These are phyloP conservation scores for Drosophila incognita DNA, from an alignment of 2,888 invertebrate species.

Conservation along the genomic window DNA sequence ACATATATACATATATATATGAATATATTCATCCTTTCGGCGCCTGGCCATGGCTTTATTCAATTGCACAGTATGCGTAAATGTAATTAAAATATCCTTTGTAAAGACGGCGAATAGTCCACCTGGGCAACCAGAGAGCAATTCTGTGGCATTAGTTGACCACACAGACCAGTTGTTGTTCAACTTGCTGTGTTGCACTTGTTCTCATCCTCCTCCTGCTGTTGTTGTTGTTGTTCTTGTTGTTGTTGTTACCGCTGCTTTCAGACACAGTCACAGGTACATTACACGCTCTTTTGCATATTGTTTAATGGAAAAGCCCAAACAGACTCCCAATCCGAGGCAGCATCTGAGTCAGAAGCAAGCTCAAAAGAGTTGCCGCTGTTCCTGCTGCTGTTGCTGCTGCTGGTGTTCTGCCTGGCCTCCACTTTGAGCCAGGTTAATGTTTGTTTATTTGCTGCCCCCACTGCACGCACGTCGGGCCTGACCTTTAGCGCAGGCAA, in stretches of 20 bases:
- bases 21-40: background rate
- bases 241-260: conserved; percentile 22
- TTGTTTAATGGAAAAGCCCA: conserved; percentile 61
- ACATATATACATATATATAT: background rate
- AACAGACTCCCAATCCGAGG: conserved; percentile 28
- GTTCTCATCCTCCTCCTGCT: background rate
- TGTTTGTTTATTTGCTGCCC: conserved; percentile 74
- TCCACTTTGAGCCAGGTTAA: conserved; percentile 55
- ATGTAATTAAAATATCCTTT: conserved; percentile 78
- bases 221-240: conserved; percentile 13
- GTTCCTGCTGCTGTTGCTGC: conserved; percentile 7
- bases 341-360: conserved; percentile 26
- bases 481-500: conserved; percentile 67
- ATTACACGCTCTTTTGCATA: conserved; percentile 77
- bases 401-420: conserved; percentile 12
- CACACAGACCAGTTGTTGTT: conserved; percentile 56
- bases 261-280: conserved; percentile 50
- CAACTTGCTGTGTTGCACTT: conserved; percentile 21
- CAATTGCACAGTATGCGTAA: conserved; percentile 78
- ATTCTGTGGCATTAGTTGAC: conserved; percentile 75
- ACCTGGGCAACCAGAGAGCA: conserved; percentile 61
- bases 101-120: conserved; percentile 68
- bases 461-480: conserved; percentile 40
- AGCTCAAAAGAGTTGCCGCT: conserved; percentile 61
- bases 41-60: conserved; percentile 55